phyloP scores from a whole-genome alignment of 2,888 invertebrate genomes.

The Crocallis elinguaria region DNA sequence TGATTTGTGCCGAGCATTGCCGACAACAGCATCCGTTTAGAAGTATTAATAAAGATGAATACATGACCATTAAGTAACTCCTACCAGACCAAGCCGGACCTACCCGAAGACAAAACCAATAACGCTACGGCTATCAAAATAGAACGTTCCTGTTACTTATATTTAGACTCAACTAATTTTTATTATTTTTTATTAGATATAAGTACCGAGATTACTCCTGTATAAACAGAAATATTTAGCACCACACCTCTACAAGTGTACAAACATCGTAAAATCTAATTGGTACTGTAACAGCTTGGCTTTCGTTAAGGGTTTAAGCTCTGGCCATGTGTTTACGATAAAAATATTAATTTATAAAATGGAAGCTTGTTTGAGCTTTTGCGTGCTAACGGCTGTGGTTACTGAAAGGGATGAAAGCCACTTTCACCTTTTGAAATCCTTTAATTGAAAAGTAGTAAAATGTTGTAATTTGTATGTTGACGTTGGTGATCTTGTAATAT shows the following conservation, averaged over 20 bases:
- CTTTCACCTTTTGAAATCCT: too few relatives aligned
- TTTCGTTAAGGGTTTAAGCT: conserved; percentile 45
- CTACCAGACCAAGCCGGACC: conserved; percentile 46
- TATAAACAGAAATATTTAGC: conserved; percentile 46
- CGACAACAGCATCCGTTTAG: background rate
- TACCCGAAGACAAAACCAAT: conserved; percentile 61
- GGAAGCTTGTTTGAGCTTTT: conserved; percentile 4
- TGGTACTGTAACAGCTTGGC: conserved; percentile 47
- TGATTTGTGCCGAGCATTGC: too few relatives aligned
- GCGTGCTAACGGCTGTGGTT: conserved; percentile 10
- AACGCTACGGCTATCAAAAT: conserved; percentile 43
- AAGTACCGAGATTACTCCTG: conserved; percentile 34
- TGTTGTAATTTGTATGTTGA: too few relatives aligned
- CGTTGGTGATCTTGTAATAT: too few relatives aligned
- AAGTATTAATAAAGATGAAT: conserved; percentile 32
- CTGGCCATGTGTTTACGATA: conserved; percentile 67
- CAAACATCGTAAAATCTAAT: conserved; percentile 67
- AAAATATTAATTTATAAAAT: conserved; percentile 33
- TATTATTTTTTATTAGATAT: conserved; percentile 19
- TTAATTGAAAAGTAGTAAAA: too few relatives aligned
- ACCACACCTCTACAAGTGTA: conserved; percentile 56
- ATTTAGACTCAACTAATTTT: conserved; percentile 19
- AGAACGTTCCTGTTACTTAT: conserved; percentile 32
- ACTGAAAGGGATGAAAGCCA: too few relatives aligned
- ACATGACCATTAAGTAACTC: conserved; percentile 42